phyloP scores from a whole-genome alignment of 2,888 invertebrate genomes.

The Tetragonula carbonaria region DNA sequence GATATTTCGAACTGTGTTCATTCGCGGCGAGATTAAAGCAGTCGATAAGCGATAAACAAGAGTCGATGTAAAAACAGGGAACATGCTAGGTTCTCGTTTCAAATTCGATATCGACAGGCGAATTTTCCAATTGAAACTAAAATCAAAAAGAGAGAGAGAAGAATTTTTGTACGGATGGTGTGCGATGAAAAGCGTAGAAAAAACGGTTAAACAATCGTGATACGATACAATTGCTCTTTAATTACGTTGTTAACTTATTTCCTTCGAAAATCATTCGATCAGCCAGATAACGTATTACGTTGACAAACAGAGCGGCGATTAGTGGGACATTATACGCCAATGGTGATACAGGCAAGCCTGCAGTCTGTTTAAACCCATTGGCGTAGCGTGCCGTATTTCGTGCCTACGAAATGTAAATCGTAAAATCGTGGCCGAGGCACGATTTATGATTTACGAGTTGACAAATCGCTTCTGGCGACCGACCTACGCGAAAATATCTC shows the following conservation, averaged over 20 bases:
- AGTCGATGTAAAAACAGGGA: not conserved
- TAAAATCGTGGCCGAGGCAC: constrained; percentile 11
- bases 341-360: constrained; percentile 71
- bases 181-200: not conserved
- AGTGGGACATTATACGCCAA: constrained; percentile 74
- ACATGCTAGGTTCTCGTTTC: not conserved
- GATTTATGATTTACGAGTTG: constrained; percentile 72
- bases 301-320: constrained; percentile 71
- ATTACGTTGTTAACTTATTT: constrained; percentile 59
- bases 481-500: constrained; percentile 55
- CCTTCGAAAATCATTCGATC: constrained; percentile 66
- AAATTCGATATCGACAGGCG: constrained; percentile 6
- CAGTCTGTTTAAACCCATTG: constrained; percentile 76
- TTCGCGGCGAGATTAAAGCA: not conserved
- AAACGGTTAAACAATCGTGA: constrained; percentile 25
- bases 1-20: not conserved
- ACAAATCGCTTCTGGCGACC: constrained; percentile 76
- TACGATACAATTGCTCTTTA: constrained; percentile 29
- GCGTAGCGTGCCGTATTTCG: constrained; percentile 62
- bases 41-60: not conserved
- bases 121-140: not conserved
- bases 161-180: not conserved
- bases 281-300: constrained; percentile 67
- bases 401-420: constrained; percentile 9
- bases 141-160: not conserved